phyloP scores from a whole-genome alignment of 2,113 vertebrate genomes.

The human (Homo sapiens) region GRCh38 chr6:33812001-33812500 shows the following conservation, averaged over 20 bases:
- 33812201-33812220: not conserved
- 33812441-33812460: not conserved
- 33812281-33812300: not conserved
- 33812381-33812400: not conserved
- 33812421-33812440: accelerated
- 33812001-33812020: not conserved
- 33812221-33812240: not conserved
- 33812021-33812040: not conserved
- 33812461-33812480: not conserved
- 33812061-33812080: not conserved
- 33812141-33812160: not conserved
- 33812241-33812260: too few species aligned
- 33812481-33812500: not conserved
- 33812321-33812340: not conserved
- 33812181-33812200: not conserved
- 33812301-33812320: not conserved
- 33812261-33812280: not conserved
- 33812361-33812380: not conserved
- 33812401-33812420: not conserved
- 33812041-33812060: not conserved
- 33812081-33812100: not conserved
- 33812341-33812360: not conserved
- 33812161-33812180: not conserved
- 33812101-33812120: accelerated
- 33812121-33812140: not conserved